Percentiles rank a stretch among this genome's conserved stretches.
These are phyloP conservation scores for Anser brachyrhynchus DNA, from an alignment of 2,113 vertebrate genomes.

Conservation along the genomic window DNA sequence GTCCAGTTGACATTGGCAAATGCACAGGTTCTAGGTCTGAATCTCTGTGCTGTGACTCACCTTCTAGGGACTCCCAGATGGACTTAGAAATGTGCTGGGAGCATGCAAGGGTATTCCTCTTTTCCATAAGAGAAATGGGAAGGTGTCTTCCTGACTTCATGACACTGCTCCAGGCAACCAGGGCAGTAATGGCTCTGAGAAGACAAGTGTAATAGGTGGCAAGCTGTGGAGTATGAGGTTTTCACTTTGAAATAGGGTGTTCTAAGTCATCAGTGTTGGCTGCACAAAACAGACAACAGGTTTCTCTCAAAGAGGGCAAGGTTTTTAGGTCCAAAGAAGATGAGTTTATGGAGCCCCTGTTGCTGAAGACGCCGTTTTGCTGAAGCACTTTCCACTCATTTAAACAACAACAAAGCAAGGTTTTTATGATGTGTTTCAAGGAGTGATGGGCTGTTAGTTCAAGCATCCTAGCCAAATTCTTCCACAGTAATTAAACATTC, in stretches of 20 bases:
- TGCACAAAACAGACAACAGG: neutral
- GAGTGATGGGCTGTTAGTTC: neutral
- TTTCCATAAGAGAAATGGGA: rapidly evolving
- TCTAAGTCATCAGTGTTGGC: neutral
- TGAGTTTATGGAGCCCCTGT: neutral
- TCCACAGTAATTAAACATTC: neutral
- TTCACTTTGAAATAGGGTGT: neutral
- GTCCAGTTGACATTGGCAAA: too few relatives aligned
- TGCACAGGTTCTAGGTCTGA: neutral
- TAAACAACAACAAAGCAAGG: neutral
- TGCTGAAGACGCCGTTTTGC: neutral
- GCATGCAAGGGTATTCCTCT: neutral
- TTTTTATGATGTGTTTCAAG: neutral
- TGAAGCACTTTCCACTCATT: neutral
- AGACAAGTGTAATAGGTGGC: neutral
- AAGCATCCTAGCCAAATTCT: neutral
- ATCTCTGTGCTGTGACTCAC: neutral
- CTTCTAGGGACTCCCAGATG: neutral
- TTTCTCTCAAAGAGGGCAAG: neutral
- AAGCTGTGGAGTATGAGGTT: neutral
- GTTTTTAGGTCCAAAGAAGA: neutral
- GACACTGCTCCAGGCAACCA: rapidly evolving
- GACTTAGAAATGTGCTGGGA: neutral
- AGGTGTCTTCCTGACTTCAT: neutral
- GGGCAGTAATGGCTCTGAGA: neutral